Conservation (phyloP, 2,888 invertebrate genomes). For the Plebejus melissa region DNA sequence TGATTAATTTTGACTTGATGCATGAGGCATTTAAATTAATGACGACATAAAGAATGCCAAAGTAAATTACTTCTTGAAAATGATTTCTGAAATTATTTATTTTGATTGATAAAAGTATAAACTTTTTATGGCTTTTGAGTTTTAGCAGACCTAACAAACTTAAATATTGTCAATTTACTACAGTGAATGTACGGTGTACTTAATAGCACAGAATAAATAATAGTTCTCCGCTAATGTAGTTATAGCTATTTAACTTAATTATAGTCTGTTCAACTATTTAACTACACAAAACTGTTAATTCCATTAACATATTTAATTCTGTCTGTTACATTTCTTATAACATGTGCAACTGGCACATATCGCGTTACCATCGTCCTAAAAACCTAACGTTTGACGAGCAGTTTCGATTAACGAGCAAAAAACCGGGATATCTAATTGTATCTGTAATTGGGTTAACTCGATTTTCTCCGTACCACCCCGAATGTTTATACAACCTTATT, state of each 20-base stretch:
- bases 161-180: no score
- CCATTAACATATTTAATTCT: background rate
- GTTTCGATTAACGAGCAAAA: conserved; percentile 45
- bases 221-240: no score
- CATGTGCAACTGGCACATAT: conserved; percentile 2
- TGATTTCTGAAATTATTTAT: background rate
- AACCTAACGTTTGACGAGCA: conserved; percentile 23
- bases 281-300: background rate
- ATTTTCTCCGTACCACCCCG: conserved; percentile 48
- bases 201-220: no score
- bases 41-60: background rate
- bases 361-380: conserved; percentile 14
- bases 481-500: conserved; percentile 55
- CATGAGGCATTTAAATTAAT: conserved; percentile 6
- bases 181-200: no score
- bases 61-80: background rate
- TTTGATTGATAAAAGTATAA: no score
- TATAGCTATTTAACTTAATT: no score
- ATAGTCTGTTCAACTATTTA: no score
- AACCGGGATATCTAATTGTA: conserved; percentile 56
- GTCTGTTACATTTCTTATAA: background rate
- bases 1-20: background rate
- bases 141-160: no score
- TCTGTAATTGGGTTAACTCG: conserved; percentile 50
- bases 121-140: no score